These are phyloP conservation scores for Melanotaenia boesemani DNA, from an alignment of 2,797 vertebrate genomes.

Conservation along the genomic window DNA sequence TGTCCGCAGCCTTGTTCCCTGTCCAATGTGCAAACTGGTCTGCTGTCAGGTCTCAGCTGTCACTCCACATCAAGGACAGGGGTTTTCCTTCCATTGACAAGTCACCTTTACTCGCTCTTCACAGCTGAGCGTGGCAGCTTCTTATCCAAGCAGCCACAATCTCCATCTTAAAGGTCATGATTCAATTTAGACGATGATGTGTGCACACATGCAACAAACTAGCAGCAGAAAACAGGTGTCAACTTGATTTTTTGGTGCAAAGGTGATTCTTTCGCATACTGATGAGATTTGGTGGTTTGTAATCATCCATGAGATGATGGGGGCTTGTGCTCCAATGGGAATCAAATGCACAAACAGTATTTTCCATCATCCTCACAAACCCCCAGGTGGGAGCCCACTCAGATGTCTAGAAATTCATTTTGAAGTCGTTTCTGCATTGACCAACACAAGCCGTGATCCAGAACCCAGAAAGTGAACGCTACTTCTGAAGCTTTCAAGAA, in stretches of 20 bases:
- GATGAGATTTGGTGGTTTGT: neutral
- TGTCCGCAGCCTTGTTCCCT: slow-evolving; percentile 18
- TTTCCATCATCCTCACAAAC: neutral
- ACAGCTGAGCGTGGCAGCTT: slow-evolving; percentile 19
- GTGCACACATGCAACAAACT: slow-evolving; percentile 38
- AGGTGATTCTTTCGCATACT: no score
- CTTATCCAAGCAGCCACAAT: slow-evolving; percentile 36
- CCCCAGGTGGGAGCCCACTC: neutral
- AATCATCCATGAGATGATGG: slow-evolving; percentile 20
- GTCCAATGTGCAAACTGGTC: slow-evolving; percentile 32
- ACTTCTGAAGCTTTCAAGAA: slow-evolving; percentile 60
- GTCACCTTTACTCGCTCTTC: slow-evolving; percentile 59
- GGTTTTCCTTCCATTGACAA: slow-evolving; percentile 32
- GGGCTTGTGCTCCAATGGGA: slow-evolving; percentile 17
- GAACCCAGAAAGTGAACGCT: slow-evolving; percentile 41
- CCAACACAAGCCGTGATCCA: slow-evolving; percentile 11
- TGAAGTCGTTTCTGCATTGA: slow-evolving; percentile 52
- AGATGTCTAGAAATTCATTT: slow-evolving; percentile 59
- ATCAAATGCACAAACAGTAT: neutral
- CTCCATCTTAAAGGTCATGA: slow-evolving; percentile 68
- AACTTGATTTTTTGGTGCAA: slow-evolving; percentile 7
- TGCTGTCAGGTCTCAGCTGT: slow-evolving; percentile 55
- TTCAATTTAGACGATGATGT: slow-evolving; percentile 5
- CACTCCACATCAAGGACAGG: slow-evolving; percentile 43
- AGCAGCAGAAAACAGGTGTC: slow-evolving; percentile 34